phyloP scores from a whole-genome alignment of 2,797 vertebrate genomes.

The Salmo trutta region DNA sequence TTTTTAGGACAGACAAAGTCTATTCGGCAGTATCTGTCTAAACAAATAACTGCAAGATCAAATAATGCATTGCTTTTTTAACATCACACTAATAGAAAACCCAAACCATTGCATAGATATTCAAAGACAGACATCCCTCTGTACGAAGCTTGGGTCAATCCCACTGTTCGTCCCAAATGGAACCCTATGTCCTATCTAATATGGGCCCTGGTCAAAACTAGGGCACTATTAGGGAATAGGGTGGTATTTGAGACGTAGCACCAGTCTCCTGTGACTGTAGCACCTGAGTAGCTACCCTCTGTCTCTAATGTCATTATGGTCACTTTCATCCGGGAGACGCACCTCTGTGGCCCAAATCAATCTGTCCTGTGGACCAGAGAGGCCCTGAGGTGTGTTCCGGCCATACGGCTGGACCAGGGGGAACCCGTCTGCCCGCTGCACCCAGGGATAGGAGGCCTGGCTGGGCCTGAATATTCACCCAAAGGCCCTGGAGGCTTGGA shows the following conservation, averaged over 20 bases:
- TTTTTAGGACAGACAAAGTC: too few species aligned
- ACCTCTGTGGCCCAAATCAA: constrained; percentile 68
- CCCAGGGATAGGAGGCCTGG: constrained; percentile 39
- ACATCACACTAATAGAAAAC: too few species aligned
- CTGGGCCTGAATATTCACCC: constrained; percentile 64
- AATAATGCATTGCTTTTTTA: too few species aligned
- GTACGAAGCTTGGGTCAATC: neutral
- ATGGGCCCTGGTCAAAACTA: too few species aligned
- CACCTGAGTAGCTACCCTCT: constrained; percentile 11
- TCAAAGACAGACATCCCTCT: neutral
- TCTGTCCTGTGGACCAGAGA: constrained; percentile 51
- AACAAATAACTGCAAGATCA: too few species aligned
- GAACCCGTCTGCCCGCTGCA: constrained; percentile 56
- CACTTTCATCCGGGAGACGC: constrained; percentile 66
- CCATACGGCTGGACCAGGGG: constrained; percentile 54
- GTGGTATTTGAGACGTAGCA: too few species aligned
- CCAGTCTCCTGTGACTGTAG: too few species aligned
- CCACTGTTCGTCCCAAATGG: neutral
- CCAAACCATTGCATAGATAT: neutral
- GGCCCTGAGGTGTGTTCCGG: constrained; percentile 64
- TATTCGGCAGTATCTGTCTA: too few species aligned
- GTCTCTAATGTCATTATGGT: constrained; percentile 75
- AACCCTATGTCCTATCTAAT: too few species aligned
- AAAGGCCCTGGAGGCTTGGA: constrained; percentile 43
- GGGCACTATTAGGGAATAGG: too few species aligned